Evolutionary conservation across 1,140 invertebrate species (phyloP).

Genomic region (Sycobia sp.): DNA sequence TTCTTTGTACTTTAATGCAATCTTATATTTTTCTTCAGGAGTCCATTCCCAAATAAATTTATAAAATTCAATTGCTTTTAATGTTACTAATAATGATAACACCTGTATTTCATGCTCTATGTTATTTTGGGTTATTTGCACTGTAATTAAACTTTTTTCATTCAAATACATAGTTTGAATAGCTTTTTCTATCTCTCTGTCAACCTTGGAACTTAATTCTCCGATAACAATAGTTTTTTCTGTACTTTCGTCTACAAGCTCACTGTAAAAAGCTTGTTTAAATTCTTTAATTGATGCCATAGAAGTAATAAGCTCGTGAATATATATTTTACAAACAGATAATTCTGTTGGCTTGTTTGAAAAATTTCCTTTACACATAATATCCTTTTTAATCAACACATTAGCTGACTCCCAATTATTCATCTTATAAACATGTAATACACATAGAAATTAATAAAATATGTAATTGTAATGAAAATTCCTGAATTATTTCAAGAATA

Average conservation of each 20-base stretch:
- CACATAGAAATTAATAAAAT: too few relatives aligned
- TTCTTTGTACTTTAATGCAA: conserved; percentile 53
- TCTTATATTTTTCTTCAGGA: conserved; percentile 55
- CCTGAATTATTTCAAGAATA: too few relatives aligned
- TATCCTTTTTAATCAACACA: conserved; percentile 46
- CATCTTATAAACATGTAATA: too few relatives aligned
- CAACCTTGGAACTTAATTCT: conserved; percentile 44
- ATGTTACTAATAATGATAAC: conserved; percentile 42
- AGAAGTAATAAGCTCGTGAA: conserved; percentile 42
- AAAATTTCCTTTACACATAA: conserved; percentile 44
- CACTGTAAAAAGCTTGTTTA: conserved; percentile 37
- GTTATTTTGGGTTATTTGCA: conserved; percentile 37
- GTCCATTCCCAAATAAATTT: conserved; percentile 56
- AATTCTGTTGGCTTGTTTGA: conserved; percentile 48
- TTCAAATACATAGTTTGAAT: conserved; percentile 49
- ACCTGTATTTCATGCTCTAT: conserved; percentile 21
- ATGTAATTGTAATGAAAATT: too few relatives aligned
- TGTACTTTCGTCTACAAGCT: conserved; percentile 38
- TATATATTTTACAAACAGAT: conserved; percentile 43
- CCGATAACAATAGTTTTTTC: conserved; percentile 45
- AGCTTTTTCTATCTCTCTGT: conserved; percentile 51
- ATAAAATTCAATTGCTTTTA: conserved; percentile 40
- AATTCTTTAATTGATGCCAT: conserved; percentile 32
- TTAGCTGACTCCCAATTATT: conserved; percentile 50
- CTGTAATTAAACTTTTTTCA: conserved; percentile 46